Base-by-base conservation (phyloP, 1,140 invertebrate genomes). In the Drosophila orosa region DNA sequence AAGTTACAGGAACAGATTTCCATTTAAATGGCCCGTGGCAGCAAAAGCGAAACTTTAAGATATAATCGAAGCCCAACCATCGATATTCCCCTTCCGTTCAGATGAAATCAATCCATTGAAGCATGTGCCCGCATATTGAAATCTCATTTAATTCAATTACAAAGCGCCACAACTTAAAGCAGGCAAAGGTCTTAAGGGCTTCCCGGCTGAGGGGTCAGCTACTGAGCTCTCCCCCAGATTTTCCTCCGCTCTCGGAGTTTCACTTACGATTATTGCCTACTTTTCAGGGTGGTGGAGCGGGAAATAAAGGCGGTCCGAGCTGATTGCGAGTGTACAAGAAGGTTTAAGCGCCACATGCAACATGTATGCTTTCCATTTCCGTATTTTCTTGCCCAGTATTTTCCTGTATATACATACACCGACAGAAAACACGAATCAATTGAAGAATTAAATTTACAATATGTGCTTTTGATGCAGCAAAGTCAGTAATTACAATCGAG, bases 231-330 rank as follows among this genome's bases (percentile, higher is more conserved):
- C 24, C 22, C 33, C 29, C 66, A 19, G 8, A 17, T 29, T 54
- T 39, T 47, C 22, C n/a, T 19, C 7, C 22, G 44, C 57, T 45
- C 62, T 57, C 58, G 40, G 56, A 48, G 79, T 83, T 89, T 86
- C 84, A 86, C 83, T 86, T 86, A 87, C 84, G 83, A 86, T 86
- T 86, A 89, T 86, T 86, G 83, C 83, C 83, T 87, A 87, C 72
- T 86, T 77, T 77, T 67, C 42, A 44, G 67, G 66, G 54, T 71
- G 65, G 42, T 19, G 47, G 29, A 52, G 39, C 55, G 29, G 77
- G 58, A 66, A 68, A 68, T 47, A n/a, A 57, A 57, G 61, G 65
- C 66, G 48, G 58, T 59, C 56, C 73, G 47, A 66, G 75, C 67
- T 78, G 76, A 82, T 78, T 78, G 79, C 44, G 60, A 74, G 74